Conservation (phyloP, 2,797 vertebrate species). For the Decapterus maruadsi region DNA sequence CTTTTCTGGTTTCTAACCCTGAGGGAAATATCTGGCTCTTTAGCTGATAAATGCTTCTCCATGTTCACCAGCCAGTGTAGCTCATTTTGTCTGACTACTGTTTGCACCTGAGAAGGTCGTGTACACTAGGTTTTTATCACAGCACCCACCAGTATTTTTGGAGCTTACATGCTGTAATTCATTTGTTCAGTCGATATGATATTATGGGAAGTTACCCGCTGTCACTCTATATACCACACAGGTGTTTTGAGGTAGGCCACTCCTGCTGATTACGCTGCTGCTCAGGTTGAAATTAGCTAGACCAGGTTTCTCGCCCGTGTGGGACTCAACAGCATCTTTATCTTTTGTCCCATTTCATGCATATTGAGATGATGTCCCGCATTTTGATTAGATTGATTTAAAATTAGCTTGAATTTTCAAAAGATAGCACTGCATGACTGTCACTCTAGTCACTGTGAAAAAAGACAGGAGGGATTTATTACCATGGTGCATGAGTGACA, state of each 20-base stretch:
- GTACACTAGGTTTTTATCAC: neutral
- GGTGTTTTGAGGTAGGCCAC: slow-evolving; percentile 4
- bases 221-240: neutral
- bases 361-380: too few species aligned
- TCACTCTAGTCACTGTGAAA: too few species aligned
- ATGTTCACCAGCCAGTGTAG: neutral
- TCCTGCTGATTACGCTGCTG: neutral
- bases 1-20: neutral
- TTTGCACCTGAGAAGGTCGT: neutral
- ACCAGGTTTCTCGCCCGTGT: too few species aligned
- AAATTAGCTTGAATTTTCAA: too few species aligned
- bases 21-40: neutral
- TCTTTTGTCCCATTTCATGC: too few species aligned
- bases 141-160: neutral
- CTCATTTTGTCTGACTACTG: neutral
- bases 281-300: neutral
- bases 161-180: neutral
- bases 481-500: too few species aligned
- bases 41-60: slow-evolving; percentile 3
- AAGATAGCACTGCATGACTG: too few species aligned
- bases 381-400: too few species aligned
- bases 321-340: too few species aligned
- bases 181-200: neutral
- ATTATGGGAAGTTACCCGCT: neutral
- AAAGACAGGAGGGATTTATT: too few species aligned